These are phyloP conservation scores for Resseliella maxima DNA, from an alignment of 2,888 invertebrate species.

Conservation along the genomic window DNA sequence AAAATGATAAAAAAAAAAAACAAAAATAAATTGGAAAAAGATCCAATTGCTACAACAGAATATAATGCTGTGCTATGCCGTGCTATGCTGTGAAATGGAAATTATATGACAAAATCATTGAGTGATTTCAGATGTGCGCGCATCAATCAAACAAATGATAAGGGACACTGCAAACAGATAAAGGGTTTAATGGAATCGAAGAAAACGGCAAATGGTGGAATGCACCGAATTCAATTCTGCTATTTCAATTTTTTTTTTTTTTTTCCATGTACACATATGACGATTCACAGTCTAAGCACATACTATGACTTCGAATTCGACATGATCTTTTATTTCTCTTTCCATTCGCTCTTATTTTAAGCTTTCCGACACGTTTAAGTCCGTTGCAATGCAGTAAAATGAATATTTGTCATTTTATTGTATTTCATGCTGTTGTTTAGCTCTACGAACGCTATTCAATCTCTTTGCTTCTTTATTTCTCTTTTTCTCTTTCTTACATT, in stretches of 20 bases:
- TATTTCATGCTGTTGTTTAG: neutral
- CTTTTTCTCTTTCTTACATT: no score
- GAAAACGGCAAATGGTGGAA: conserved; percentile 39
- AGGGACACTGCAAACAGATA: neutral
- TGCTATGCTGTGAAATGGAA: no score
- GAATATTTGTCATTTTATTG: conserved; percentile 51
- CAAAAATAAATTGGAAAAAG: neutral
- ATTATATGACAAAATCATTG: neutral
- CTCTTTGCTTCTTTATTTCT: no score
- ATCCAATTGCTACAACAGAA: conserved; percentile 25
- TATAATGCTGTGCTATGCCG: no score
- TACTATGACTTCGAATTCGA: neutral
- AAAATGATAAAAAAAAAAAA: no score
- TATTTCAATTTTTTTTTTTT: neutral
- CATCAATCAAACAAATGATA: neutral
- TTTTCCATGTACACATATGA: neutral
- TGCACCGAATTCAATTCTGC: neutral
- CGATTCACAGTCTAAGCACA: neutral
- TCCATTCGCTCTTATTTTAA: neutral
- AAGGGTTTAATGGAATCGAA: conserved; percentile 21
- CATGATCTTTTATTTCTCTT: neutral
- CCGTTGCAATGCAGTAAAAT: conserved; percentile 51
- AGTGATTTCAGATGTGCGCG: neutral
- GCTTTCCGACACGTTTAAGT: conserved; percentile 6
- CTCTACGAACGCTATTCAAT: no score